Evolutionary conservation across 2,797 vertebrate genomes (phyloP).

Genomic region (Cynopterus sphinx): DNA sequence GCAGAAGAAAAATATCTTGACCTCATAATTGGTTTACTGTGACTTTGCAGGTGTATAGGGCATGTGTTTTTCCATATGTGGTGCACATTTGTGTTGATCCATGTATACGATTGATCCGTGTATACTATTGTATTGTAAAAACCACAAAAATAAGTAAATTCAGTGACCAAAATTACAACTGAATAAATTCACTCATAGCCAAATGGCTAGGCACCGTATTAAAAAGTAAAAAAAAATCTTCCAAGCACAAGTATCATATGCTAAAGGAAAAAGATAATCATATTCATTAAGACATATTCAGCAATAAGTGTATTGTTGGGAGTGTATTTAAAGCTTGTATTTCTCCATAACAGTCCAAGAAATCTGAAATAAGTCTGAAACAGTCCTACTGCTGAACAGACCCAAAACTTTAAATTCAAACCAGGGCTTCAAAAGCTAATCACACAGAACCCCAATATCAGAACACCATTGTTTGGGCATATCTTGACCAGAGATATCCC

Average conservation of each 20-base stretch:
- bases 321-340: neutral
- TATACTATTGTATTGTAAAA: neutral
- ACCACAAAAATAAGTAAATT: neutral
- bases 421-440: neutral
- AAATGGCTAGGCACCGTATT: neutral
- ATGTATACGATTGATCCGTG: neutral
- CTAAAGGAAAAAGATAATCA: neutral
- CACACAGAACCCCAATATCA: neutral
- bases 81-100: neutral
- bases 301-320: neutral
- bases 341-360: neutral
- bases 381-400: conserved; percentile 21
- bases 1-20: conserved; percentile 7
- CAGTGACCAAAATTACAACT: conserved; percentile 5
- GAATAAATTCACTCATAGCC: conserved; percentile 25
- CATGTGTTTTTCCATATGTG: neutral
- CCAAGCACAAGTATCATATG: neutral
- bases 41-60: neutral
- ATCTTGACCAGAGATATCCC: neutral
- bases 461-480: neutral
- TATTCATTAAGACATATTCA: neutral
- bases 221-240: conserved; percentile 38
- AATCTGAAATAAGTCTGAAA: neutral
- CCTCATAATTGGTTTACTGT: neutral
- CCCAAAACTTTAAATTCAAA: neutral